Percentiles rank a stretch among this genome's conserved stretches.
These are phyloP conservation scores for Microhierax caerulescens DNA, from an alignment of 2,797 vertebrate genomes.

Conservation along the genomic window DNA sequence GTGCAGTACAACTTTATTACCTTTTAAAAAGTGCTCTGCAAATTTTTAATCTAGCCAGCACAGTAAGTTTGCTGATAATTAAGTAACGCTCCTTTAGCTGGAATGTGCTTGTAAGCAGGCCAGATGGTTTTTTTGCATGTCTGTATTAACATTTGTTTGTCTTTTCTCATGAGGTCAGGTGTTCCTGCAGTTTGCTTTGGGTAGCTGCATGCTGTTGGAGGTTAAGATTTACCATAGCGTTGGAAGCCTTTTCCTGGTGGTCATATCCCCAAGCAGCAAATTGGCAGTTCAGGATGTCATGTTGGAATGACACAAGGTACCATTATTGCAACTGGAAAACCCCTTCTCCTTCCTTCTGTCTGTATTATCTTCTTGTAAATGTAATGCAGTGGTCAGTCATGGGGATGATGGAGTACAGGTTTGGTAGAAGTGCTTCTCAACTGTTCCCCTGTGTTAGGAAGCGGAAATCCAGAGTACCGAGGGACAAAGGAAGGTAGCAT, in stretches of 20 bases:
- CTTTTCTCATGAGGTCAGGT: too few species aligned
- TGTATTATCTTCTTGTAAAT: accelerated
- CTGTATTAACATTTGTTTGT: background rate
- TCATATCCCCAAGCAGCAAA: background rate
- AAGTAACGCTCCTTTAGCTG: background rate
- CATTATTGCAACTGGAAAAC: background rate
- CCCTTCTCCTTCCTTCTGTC: background rate
- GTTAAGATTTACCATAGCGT: background rate
- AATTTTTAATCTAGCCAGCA: background rate
- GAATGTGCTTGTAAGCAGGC: background rate
- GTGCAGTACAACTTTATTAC: background rate
- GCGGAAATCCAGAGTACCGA: background rate
- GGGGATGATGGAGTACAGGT: background rate
- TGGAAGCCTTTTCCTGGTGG: background rate
- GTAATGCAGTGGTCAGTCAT: accelerated
- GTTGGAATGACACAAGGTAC: background rate
- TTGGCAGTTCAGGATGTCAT: background rate
- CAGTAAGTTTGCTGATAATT: background rate
- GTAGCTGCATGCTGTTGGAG: background rate
- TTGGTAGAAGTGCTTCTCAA: background rate
- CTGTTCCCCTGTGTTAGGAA: accelerated
- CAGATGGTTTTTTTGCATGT: background rate
- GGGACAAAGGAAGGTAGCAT: background rate
- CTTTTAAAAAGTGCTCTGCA: background rate
- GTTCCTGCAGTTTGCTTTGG: background rate